Conservation (phyloP, 1,140 invertebrate species). For the Macrostomum lignano region DNA sequence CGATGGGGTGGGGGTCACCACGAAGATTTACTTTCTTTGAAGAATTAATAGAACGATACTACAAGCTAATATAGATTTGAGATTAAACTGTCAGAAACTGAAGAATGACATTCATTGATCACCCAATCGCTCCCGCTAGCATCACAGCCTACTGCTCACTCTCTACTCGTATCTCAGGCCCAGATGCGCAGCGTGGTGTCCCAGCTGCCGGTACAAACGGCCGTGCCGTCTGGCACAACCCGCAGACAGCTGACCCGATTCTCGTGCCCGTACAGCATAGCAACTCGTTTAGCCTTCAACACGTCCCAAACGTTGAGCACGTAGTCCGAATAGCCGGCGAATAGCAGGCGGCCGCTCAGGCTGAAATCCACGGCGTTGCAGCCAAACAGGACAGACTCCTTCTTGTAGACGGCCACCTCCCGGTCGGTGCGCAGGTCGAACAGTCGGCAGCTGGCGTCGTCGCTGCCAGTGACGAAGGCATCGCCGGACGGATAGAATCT, state of each 20-base stretch:
- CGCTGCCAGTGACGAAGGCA: slow-evolving; percentile 80
- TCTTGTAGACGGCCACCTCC: slow-evolving; percentile 77
- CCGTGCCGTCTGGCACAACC: slow-evolving; percentile 84
- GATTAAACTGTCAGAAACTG: too few relatives aligned
- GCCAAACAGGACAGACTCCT: slow-evolving; percentile 90
- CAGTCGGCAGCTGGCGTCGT: slow-evolving; percentile 82
- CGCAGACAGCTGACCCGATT: slow-evolving; percentile 75
- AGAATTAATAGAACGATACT: too few relatives aligned
- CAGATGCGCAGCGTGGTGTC: slow-evolving; percentile 52
- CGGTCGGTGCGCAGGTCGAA: slow-evolving; percentile 90
- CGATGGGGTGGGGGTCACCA: too few relatives aligned
- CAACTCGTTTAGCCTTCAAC: slow-evolving; percentile 59
- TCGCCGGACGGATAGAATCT: slow-evolving; percentile 97
- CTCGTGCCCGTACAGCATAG: slow-evolving; percentile 81
- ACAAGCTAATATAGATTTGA: too few relatives aligned
- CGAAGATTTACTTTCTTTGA: too few relatives aligned
- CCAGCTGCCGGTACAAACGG: slow-evolving; percentile 86
- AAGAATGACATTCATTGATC: too few relatives aligned
- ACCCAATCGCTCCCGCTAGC: too few relatives aligned
- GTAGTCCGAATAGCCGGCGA: slow-evolving; percentile 95
- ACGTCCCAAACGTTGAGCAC: slow-evolving; percentile 96
- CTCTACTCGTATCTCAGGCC: slow-evolving; percentile 1
- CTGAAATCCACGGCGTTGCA: slow-evolving; percentile 93
- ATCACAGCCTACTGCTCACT: too few relatives aligned
- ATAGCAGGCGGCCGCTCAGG: slow-evolving; percentile 65